Conservation (phyloP, 2,888 invertebrate species). For the Invenusta paracnida region DNA sequence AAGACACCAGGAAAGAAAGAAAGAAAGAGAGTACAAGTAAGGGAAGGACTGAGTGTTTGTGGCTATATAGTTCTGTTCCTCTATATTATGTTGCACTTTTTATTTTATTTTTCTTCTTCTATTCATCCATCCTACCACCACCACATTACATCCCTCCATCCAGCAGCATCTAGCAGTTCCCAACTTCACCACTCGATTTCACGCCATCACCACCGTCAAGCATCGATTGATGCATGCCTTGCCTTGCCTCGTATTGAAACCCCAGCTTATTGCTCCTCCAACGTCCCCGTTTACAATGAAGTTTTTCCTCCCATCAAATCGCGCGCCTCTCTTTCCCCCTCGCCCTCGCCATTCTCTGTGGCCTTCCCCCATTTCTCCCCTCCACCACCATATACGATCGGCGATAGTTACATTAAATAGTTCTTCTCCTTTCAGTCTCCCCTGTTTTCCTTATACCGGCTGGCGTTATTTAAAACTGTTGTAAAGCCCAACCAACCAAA, state of each 20-base stretch:
- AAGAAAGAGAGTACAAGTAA: no score
- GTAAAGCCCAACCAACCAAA: not conserved
- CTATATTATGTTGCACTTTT: not conserved
- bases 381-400: no score
- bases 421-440: no score
- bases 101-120: not conserved
- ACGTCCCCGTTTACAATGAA: not conserved
- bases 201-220: conserved; percentile 4
- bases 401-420: no score
- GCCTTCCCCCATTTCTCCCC: not conserved
- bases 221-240: not conserved
- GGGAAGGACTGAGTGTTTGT: not conserved
- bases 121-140: not conserved
- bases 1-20: no score
- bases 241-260: no score
- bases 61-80: not conserved
- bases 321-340: not conserved
- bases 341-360: not conserved
- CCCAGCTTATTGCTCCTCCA: no score
- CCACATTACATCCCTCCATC: not conserved
- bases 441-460: no score
- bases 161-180: not conserved
- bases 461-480: not conserved
- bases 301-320: not conserved
- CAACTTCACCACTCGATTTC: not conserved